Evolutionary conservation across 92 coral and sea anemone genomes (phyloP).

Genomic region (Umimayanthus kanabou): DNA sequence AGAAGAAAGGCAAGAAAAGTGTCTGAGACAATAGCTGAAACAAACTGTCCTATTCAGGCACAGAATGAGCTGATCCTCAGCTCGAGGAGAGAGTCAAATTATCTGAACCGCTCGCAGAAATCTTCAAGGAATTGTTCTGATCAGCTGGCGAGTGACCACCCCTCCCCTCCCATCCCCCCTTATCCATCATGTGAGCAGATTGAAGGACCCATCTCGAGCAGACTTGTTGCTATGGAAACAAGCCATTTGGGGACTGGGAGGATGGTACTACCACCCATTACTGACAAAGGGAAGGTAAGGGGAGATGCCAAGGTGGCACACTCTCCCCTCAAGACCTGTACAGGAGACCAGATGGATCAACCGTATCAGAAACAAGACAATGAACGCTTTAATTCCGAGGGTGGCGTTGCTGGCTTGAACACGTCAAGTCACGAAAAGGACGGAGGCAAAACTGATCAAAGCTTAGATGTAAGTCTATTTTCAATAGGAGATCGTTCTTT

Average conservation of each 20-base stretch:
- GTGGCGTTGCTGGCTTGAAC: background rate
- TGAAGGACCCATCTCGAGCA: background rate
- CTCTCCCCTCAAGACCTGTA: background rate
- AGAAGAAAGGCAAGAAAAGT: slow-evolving; percentile 6
- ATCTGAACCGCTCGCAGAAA: background rate
- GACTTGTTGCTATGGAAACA: background rate
- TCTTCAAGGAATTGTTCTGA: background rate
- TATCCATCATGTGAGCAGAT: slow-evolving; percentile 33
- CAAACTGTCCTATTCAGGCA: background rate
- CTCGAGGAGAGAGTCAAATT: background rate
- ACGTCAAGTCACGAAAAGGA: background rate
- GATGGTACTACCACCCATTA: slow-evolving; percentile 11
- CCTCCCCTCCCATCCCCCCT: slow-evolving; percentile 16
- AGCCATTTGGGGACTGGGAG: slow-evolving; percentile 6
- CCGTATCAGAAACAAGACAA: background rate
- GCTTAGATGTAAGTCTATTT: background rate
- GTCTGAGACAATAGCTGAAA: background rate
- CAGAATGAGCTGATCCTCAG: background rate
- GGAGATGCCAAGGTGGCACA: background rate
- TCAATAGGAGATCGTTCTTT: no score
- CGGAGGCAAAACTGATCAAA: background rate
- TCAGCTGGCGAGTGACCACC: background rate
- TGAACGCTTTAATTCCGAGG: background rate
- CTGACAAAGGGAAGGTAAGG: background rate
- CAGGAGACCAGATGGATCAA: background rate